Evolutionary conservation across 2,797 vertebrate genomes (phyloP).

Genomic region (Gobionotothen gibberifrons): DNA sequence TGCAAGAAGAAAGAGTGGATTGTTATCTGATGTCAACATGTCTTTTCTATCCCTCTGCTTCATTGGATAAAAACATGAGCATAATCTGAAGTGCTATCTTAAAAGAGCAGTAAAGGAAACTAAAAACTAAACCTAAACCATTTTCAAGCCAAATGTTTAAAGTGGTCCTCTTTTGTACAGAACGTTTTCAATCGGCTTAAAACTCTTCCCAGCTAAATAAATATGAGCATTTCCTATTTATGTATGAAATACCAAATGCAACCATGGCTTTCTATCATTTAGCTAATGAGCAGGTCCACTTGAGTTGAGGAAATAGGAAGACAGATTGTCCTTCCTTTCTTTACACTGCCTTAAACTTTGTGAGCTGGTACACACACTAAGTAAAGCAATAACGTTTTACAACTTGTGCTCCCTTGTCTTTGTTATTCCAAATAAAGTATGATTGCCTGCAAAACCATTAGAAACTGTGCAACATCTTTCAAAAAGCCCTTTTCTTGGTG

Average conservation of each 20-base stretch:
- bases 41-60: not conserved
- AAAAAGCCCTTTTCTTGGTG: not conserved
- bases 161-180: not conserved
- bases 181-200: not conserved
- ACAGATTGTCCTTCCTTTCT: slow-evolving; percentile 12
- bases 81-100: not conserved
- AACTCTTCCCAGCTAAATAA: not conserved
- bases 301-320: not conserved
- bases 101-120: not conserved
- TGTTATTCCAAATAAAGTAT: slow-evolving; percentile 8
- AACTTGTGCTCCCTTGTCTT: slow-evolving; percentile 10
- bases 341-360: slow-evolving; percentile 6
- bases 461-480: not conserved
- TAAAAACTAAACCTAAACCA: not conserved
- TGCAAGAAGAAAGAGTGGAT: slow-evolving; percentile 11
- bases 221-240: not conserved
- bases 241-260: not conserved
- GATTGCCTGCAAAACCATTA: slow-evolving; percentile 8
- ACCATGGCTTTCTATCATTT: slow-evolving; percentile 2
- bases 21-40: slow-evolving; percentile 22
- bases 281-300: slow-evolving; percentile 27
- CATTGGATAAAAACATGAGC: slow-evolving; percentile 13
- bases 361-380: slow-evolving; percentile 37
- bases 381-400: slow-evolving; percentile 46
- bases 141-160: not conserved